phyloP scores from a whole-genome alignment of 1,140 invertebrate species.

The Drosophila santomea region DNA sequence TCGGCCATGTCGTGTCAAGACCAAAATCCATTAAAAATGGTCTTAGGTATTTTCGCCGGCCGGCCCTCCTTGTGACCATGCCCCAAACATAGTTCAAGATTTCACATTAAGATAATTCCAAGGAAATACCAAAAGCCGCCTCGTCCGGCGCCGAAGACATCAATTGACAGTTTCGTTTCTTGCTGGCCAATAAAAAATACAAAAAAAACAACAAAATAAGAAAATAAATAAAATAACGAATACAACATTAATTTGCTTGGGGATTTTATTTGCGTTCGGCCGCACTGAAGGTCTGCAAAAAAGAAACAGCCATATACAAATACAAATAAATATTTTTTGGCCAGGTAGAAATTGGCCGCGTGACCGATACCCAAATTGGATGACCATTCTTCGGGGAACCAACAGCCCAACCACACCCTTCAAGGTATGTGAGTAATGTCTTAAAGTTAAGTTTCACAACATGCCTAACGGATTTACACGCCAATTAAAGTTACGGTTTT shows the following conservation, averaged over 20 bases:
- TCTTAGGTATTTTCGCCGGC: conserved; percentile 53
- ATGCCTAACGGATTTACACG: too few relatives aligned
- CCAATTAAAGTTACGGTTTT: too few relatives aligned
- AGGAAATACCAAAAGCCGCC: conserved; percentile 70
- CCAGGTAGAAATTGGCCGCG: conserved; percentile 69
- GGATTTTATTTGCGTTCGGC: conserved; percentile 64
- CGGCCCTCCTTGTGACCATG: conserved; percentile 66
- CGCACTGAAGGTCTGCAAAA: conserved; percentile 62
- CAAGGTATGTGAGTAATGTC: not conserved
- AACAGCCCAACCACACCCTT: conserved; percentile 33
- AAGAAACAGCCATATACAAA: conserved; percentile 12
- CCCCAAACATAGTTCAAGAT: conserved; percentile 79
- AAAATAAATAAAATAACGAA: conserved; percentile 3
- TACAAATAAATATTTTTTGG: conserved; percentile 29
- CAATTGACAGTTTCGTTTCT: conserved; percentile 80
- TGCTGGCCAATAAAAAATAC: conserved; percentile 52
- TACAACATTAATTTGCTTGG: conserved; percentile 45
- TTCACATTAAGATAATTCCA: conserved; percentile 82
- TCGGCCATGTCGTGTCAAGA: conserved; percentile 63
- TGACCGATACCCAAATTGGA: conserved; percentile 35
- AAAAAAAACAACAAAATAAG: conserved; percentile 22
- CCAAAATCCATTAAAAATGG: conserved; percentile 78
- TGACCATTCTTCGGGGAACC: conserved; percentile 64
- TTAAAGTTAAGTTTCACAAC: too few relatives aligned
- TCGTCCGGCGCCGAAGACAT: conserved; percentile 64